Evolutionary conservation across 2,797 vertebrate genomes (phyloP), one percentile per base, ranked within the genome.

Genomic region (Characodon lateralis): DNA sequence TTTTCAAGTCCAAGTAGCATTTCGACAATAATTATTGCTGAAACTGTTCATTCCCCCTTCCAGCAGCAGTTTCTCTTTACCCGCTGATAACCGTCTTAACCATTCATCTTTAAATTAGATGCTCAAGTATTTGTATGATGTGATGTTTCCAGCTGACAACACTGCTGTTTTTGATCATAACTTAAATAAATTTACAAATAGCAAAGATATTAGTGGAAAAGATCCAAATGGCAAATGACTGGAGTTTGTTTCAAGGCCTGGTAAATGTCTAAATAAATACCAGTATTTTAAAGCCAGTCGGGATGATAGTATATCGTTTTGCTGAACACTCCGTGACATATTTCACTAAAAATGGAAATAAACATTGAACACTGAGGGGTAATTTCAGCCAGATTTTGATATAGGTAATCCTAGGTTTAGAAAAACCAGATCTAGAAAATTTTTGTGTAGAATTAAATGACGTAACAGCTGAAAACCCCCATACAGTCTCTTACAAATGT

Each of bases 71-170:
- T 76, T 73, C 59, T 70, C 66, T 74, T 72, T 83, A 78, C 81
- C 78, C 76, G 46, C 80, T 43, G 82, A 89, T 90, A 89, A 92
- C 83, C 78, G 72, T 71, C 58, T 59, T 69, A 78, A 74, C 48
- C 79, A 89, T 90, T 89, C 73, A 88, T 90, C 84, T 78, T 86
- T 53, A 0, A 46, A 73, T 73, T 59, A 66, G 35, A 78, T 73
- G 63, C 61, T 59, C 51, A 72, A 71, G 79, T 78, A 76, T 76
- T 84, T 84, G 79, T 51, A 76, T 80, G 82, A 88, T 81, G 83
- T 73, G 80, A 89, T 83, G 81, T 83, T 87, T 87, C 72, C 2
- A 80, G 78, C 39, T 72, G 58, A 5, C 26, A 83, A 53, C 76
- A 53, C 22, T 71, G 69, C 72, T 71, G 61, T 22, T 26, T 78